Evolutionary conservation across 2,888 invertebrate genomes (phyloP).

Genomic region (Cerastoderma edule): DNA sequence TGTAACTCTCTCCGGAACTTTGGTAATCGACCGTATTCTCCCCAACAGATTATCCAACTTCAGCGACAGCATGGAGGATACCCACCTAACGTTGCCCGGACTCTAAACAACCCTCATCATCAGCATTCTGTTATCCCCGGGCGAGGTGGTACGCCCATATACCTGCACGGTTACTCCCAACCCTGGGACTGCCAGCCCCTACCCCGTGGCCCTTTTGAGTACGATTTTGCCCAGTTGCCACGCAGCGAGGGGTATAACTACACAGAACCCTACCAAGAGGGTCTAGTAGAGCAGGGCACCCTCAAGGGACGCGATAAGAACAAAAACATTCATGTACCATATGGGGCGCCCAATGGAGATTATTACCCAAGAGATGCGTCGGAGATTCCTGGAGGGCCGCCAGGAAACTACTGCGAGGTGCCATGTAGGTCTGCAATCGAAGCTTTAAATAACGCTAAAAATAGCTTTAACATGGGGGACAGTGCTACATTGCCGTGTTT

Average conservation of each 20-base stretch:
- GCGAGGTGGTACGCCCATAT: constrained; percentile 61
- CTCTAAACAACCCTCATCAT: constrained; percentile 21
- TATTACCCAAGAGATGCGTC: constrained; percentile 38
- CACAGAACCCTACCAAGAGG: constrained; percentile 55
- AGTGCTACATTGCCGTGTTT: constrained; percentile 44
- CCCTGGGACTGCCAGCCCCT: constrained; percentile 61
- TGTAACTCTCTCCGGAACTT: constrained; percentile 66
- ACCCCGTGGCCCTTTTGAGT: constrained; percentile 52
- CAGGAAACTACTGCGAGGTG: constrained; percentile 59
- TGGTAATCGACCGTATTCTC: constrained; percentile 55
- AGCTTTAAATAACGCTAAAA: constrained; percentile 45
- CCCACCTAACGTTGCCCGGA: constrained; percentile 39
- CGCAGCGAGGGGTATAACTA: constrained; percentile 58
- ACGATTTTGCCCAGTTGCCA: constrained; percentile 55
- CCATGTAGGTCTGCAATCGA: constrained; percentile 50
- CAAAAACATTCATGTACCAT: constrained; percentile 23
- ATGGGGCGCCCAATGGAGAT: constrained; percentile 28
- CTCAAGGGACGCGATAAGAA: constrained; percentile 36
- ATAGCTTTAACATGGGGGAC: constrained; percentile 38
- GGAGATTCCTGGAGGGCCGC: constrained; percentile 58
- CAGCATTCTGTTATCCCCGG: constrained; percentile 20
- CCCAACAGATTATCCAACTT: constrained; percentile 44
- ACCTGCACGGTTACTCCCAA: constrained; percentile 58
- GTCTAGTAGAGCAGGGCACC: constrained; percentile 45
- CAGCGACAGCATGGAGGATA: constrained; percentile 43